Conservation (phyloP, 2,888 invertebrate species). For the Cyclophora albipunctata region DNA sequence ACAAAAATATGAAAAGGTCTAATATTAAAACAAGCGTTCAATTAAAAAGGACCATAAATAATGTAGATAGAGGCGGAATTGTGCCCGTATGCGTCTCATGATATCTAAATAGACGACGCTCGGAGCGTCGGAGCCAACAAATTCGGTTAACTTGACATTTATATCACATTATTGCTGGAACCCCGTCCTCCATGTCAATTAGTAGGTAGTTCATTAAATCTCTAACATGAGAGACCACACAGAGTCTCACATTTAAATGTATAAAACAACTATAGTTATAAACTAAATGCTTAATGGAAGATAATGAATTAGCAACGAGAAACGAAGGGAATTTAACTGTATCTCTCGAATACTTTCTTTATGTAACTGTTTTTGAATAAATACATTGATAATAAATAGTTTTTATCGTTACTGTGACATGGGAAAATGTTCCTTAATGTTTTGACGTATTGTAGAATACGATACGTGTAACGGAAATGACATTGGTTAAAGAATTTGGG, state of each 20-base stretch:
- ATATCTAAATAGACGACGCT: conserved; percentile 33
- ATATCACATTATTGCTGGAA: conserved; percentile 27
- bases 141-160: conserved; percentile 40
- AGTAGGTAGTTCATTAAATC: conserved; percentile 38
- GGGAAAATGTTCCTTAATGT: no score
- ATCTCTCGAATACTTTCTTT: no score
- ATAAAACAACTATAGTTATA: conserved; percentile 1
- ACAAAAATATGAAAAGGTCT: conserved; percentile 1
- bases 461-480: no score
- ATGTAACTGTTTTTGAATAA: no score
- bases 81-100: conserved; percentile 31
- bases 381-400: no score
- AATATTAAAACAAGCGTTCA: conserved; percentile 8
- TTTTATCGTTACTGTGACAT: no score
- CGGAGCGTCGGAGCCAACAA: conserved; percentile 35
- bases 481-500: no score
- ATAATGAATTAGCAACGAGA: no score
- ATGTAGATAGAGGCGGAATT: conserved; percentile 13
- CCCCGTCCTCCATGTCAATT: conserved; percentile 44
- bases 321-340: no score
- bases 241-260: conserved; percentile 20
- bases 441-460: no score
- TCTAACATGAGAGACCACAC: conserved; percentile 27
- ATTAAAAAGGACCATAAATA: conserved; percentile 18
- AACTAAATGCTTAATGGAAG: no score